Conservation (phyloP, 2,888 invertebrate species). For the Terebella lapidaria region DNA sequence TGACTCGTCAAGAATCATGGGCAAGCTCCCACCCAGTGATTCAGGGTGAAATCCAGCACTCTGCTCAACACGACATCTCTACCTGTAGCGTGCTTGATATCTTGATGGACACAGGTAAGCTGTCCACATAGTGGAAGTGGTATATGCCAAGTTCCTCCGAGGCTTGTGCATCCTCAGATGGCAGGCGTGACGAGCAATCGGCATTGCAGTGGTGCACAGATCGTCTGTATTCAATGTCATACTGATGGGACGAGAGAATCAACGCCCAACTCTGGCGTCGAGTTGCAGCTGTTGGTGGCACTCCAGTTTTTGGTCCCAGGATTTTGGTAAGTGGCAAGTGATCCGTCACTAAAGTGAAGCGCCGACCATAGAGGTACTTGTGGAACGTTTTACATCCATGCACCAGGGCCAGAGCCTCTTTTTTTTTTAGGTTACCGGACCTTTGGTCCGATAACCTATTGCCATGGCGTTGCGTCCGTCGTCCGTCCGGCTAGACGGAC, state of each 20-base stretch:
- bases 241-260: slow-evolving; percentile 38
- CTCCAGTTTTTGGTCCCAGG: slow-evolving; percentile 30
- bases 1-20: too few relatives aligned
- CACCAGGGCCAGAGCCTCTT: slow-evolving; percentile 43
- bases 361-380: slow-evolving; percentile 41
- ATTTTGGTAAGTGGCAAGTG: slow-evolving; percentile 47
- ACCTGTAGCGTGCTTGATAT: slow-evolving; percentile 27
- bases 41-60: background rate
- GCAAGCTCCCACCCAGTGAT: too few relatives aligned
- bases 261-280: slow-evolving; percentile 29
- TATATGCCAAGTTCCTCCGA: slow-evolving; percentile 43
- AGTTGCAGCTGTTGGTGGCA: slow-evolving; percentile 25
- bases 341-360: slow-evolving; percentile 48
- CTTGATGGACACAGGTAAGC: slow-evolving; percentile 42
- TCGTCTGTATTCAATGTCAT: slow-evolving; percentile 29
- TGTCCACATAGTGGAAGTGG: slow-evolving; percentile 30
- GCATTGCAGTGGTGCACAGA: slow-evolving; percentile 33
- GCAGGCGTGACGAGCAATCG: slow-evolving; percentile 19
- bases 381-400: slow-evolving; percentile 48
- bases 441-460: too few relatives aligned
- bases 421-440: too few relatives aligned
- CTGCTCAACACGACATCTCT: background rate
- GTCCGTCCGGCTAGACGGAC: too few relatives aligned
- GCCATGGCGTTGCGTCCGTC: too few relatives aligned
- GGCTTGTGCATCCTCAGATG: too few relatives aligned